Conservation (phyloP, 2,113 vertebrate genomes). For the Tupaia tana region DNA sequence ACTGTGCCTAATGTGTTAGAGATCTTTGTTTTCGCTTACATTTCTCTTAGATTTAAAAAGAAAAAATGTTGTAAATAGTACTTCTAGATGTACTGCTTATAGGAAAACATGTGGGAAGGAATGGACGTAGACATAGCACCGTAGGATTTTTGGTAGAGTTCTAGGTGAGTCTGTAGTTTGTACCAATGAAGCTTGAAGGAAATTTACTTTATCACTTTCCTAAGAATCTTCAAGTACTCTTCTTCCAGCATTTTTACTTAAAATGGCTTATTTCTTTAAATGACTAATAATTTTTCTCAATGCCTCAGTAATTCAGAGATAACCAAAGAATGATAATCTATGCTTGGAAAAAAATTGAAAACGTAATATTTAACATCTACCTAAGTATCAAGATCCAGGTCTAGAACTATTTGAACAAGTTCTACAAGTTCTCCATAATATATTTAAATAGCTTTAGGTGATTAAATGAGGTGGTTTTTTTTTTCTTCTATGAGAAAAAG, state of each 20-base stretch:
- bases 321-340: background rate
- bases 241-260: background rate
- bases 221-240: background rate
- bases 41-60: background rate
- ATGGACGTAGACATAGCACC: accelerated
- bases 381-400: background rate
- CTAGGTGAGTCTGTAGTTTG: background rate
- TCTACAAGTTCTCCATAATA: no score
- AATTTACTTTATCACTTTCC: background rate
- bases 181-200: no score
- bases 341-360: background rate
- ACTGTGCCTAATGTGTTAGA: accelerated
- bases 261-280: background rate
- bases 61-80: background rate
- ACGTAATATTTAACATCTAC: background rate
- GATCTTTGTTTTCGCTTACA: background rate
- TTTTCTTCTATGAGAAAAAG: no score
- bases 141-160: background rate
- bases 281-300: background rate
- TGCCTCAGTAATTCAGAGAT: background rate
- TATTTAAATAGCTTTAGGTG: background rate
- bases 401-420: background rate
- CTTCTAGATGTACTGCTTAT: background rate
- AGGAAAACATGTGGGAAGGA: background rate
- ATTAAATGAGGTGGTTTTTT: background rate